These are phyloP conservation scores for Myanophis thanlyinensis DNA, from an alignment of 2,113 vertebrate species.

Conservation along the genomic window DNA sequence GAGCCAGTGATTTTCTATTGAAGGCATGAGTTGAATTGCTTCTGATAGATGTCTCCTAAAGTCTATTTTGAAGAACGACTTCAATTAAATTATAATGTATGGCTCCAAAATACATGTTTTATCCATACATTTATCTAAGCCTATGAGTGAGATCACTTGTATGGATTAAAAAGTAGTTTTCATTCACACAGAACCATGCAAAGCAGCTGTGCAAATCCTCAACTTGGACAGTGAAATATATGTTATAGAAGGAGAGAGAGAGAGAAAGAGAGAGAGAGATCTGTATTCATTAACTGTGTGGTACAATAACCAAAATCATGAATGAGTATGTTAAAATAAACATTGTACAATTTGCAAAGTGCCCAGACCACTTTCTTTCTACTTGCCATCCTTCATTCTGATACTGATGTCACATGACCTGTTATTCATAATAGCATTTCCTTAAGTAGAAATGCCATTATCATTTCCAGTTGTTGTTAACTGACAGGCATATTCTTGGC, in stretches of 20 bases:
- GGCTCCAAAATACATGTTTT: background rate
- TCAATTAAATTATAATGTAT: constrained; percentile 26
- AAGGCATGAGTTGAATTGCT: constrained; percentile 34
- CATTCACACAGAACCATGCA: background rate
- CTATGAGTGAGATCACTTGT: background rate
- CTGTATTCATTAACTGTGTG: background rate
- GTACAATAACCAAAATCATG: background rate
- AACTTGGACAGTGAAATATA: background rate
- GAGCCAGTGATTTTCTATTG: constrained; percentile 42
- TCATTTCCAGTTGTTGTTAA: background rate
- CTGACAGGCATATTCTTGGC: background rate
- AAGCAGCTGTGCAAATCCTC: background rate
- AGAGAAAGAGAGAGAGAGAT: background rate
- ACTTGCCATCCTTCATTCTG: background rate
- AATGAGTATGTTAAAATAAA: background rate
- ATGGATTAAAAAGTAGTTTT: constrained; percentile 42
- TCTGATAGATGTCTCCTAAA: constrained; percentile 41
- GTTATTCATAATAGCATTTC: background rate
- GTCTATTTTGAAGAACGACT: constrained; percentile 21
- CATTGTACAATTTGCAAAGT: background rate
- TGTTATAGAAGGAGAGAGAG: accelerated
- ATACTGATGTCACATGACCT: background rate
- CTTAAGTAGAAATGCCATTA: background rate
- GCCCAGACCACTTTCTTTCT: background rate
- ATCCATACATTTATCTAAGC: background rate